Conservation (phyloP, 2,888 invertebrate species). For the Pyrocoelia pectoralis region DNA sequence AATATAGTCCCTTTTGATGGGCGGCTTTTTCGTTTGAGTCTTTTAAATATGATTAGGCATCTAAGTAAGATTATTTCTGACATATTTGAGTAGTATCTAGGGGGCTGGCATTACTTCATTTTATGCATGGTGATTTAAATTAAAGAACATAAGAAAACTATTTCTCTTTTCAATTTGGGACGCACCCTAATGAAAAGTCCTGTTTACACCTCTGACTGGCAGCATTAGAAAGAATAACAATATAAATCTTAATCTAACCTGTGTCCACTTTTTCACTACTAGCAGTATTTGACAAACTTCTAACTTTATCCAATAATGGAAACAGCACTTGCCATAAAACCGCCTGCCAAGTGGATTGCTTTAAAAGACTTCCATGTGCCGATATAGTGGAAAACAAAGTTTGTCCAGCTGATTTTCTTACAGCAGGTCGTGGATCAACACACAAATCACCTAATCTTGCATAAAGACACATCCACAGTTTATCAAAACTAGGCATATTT, state of each 20-base stretch:
- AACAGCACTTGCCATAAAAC: slow-evolving; percentile 96
- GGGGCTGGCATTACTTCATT: no score
- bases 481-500: slow-evolving; percentile 89
- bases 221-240: no score
- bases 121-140: no score
- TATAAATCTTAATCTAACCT: slow-evolving; percentile 56
- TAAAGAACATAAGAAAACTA: no score
- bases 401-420: slow-evolving; percentile 96
- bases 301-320: slow-evolving; percentile 92
- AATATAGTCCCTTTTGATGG: no score
- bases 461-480: slow-evolving; percentile 96
- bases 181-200: no score
- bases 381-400: slow-evolving; percentile 97
- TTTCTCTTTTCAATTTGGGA: no score
- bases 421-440: slow-evolving; percentile 94
- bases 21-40: no score
- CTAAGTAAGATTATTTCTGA: no score
- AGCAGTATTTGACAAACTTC: slow-evolving; percentile 74
- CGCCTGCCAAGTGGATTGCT: slow-evolving; percentile 91
- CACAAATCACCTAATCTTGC: slow-evolving; percentile 89
- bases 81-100: no score
- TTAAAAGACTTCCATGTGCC: slow-evolving; percentile 90
- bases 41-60: no score
- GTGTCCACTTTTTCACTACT: slow-evolving; percentile 86
- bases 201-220: no score